Evolutionary conservation across 1,140 invertebrate species (phyloP).

Genomic region (Theocolax elegans): DNA sequence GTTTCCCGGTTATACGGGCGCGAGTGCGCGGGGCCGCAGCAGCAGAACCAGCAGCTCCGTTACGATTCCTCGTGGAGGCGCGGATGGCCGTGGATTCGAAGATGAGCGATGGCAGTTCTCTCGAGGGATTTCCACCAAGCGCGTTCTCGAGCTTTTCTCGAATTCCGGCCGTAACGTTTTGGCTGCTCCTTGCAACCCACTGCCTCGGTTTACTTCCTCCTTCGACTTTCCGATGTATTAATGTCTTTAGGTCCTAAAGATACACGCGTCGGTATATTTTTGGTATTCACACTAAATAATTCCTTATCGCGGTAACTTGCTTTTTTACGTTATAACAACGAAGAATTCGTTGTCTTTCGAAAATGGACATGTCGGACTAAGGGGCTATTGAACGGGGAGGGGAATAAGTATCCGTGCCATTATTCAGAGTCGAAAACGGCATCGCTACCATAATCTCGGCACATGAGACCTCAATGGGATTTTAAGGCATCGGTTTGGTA

Average conservation of each 20-base stretch:
- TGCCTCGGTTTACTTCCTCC: slow-evolving; percentile 24
- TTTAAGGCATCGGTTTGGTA: slow-evolving; percentile 63
- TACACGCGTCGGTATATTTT: too few species aligned
- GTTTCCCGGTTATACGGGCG: slow-evolving; percentile 44
- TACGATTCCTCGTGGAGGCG: slow-evolving; percentile 17
- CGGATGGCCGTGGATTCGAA: slow-evolving; percentile 42
- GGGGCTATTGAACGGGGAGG: slow-evolving; percentile 10
- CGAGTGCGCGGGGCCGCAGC: too few species aligned
- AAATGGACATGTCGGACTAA: background rate
- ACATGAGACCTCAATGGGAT: slow-evolving; percentile 69
- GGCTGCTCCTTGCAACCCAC: slow-evolving; percentile 17
- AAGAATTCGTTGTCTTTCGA: too few species aligned
- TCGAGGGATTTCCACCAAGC: slow-evolving; percentile 36
- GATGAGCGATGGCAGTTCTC: slow-evolving; percentile 49
- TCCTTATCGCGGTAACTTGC: too few species aligned
- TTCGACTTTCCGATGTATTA: too few species aligned
- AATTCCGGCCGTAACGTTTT: slow-evolving; percentile 13
- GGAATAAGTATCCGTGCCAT: slow-evolving; percentile 52
- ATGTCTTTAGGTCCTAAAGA: too few species aligned
- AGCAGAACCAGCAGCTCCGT: too few species aligned
- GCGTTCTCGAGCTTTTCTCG: slow-evolving; percentile 32
- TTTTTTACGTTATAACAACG: too few species aligned
- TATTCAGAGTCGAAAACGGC: slow-evolving; percentile 65
- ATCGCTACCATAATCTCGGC: slow-evolving; percentile 67
- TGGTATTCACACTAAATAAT: too few species aligned